Conservation (phyloP, 2,888 invertebrate species). For the Agonopterix heracliana region DNA sequence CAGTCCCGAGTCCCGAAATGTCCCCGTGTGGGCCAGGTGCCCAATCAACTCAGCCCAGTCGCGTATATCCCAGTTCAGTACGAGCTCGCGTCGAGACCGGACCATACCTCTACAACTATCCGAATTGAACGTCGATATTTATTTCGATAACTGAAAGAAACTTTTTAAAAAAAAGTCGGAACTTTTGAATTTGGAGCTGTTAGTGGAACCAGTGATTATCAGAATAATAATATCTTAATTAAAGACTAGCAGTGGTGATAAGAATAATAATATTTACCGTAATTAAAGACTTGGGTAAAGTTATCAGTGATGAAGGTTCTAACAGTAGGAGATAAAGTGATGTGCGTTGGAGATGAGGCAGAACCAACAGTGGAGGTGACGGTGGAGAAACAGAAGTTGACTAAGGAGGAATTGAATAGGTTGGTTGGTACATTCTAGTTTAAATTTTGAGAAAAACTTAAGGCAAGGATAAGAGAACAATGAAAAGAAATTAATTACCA, state of each 20-base stretch:
- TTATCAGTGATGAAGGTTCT: conserved; percentile 57
- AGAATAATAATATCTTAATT: background rate
- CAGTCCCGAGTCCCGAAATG: conserved; percentile 28
- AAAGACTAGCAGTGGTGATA: background rate
- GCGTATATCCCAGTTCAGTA: conserved; percentile 23
- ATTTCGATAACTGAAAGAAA: conserved; percentile 31
- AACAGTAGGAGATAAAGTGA: conserved; percentile 50
- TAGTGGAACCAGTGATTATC: background rate
- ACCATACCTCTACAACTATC: conserved; percentile 1
- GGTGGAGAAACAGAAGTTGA: conserved; percentile 38
- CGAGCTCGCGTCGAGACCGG: conserved; percentile 17
- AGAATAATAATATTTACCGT: background rate
- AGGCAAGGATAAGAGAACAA: conserved; percentile 15
- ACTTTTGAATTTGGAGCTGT: conserved; percentile 6
- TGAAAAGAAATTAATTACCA: conserved; percentile 5
- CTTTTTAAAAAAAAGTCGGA: background rate
- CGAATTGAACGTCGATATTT: conserved; percentile 36
- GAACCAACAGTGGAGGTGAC: conserved; percentile 48
- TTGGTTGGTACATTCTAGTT: conserved; percentile 12
- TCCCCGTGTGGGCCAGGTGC: conserved; percentile 7
- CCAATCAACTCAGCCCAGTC: background rate
- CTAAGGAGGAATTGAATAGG: conserved; percentile 66
- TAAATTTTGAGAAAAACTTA: background rate
- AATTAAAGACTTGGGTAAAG: background rate
- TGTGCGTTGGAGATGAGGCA: conserved; percentile 50